A percentile compares a stretch with the other conserved stretches of the same genome.
These are phyloP conservation scores for Caprella mutica DNA, from an alignment of 2,888 invertebrate genomes.

Conservation along the genomic window DNA sequence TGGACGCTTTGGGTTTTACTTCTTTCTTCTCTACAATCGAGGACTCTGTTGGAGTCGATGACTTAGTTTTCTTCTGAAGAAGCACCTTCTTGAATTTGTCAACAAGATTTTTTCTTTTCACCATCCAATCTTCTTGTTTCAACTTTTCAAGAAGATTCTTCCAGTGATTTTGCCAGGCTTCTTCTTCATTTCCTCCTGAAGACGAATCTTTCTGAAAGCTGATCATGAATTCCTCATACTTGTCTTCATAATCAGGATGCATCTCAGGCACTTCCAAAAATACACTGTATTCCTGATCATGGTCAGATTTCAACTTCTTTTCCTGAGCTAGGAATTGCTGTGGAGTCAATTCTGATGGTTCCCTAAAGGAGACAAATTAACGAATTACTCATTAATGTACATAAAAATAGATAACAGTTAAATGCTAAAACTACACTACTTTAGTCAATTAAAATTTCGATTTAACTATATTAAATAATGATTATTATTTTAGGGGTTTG, in stretches of 20 bases:
- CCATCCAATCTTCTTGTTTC: neutral
- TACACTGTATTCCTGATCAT: constrained; percentile 8
- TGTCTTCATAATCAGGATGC: constrained; percentile 6
- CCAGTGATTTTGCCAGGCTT: neutral
- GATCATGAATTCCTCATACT: constrained; percentile 5
- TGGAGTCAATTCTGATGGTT: constrained; percentile 3
- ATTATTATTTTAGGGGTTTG: too few relatives aligned
- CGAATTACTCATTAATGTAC: too few relatives aligned
- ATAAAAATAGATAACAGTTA: too few relatives aligned
- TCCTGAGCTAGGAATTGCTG: constrained; percentile 8
- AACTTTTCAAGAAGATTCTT: neutral
- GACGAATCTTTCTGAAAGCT: neutral
- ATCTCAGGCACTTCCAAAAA: constrained; percentile 2
- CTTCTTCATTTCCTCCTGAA: neutral
- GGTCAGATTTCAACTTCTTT: neutral
- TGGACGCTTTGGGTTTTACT: neutral
- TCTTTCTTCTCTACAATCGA: neutral
- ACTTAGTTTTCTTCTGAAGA: neutral
- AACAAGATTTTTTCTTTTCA: neutral
- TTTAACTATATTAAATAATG: too few relatives aligned
- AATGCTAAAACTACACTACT: too few relatives aligned
- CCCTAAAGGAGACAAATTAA: too few relatives aligned
- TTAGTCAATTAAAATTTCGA: too few relatives aligned
- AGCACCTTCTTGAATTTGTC: constrained; percentile 1
- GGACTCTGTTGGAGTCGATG: too few relatives aligned